A percentile compares a stretch with the other conserved stretches of the same genome.
These are phyloP conservation scores for Pao palembangensis DNA, from an alignment of 2,113 vertebrate species.

Conservation along the genomic window DNA sequence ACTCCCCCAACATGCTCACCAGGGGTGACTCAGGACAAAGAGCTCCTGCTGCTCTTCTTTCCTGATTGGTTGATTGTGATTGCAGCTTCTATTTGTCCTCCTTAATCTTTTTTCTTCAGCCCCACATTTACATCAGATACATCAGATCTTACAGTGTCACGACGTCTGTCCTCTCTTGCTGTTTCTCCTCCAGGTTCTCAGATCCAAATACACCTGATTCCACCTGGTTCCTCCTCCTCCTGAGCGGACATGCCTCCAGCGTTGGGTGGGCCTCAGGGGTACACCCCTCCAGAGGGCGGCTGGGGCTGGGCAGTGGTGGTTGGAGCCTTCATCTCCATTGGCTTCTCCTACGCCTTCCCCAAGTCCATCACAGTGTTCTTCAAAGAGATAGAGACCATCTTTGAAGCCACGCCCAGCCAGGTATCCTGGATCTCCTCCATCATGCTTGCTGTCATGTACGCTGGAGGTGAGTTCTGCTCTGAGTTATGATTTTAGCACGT, in stretches of 20 bases:
- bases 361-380: conserved; percentile 98
- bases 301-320: conserved; percentile 95
- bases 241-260: conserved; percentile 80
- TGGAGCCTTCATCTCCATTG: conserved; percentile 94
- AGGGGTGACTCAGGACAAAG: no score
- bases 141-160: no score
- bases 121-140: no score
- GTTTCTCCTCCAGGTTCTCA: conserved; percentile 17
- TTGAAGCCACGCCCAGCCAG: conserved; percentile 85
- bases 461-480: conserved; percentile 72
- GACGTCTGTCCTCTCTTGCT: not conserved
- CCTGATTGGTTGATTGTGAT: no score
- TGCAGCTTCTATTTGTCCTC: no score
- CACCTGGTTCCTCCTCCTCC: not conserved
- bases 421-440: conserved; percentile 98
- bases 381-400: conserved; percentile 94
- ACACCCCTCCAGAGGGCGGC: conserved; percentile 92
- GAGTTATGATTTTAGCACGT: no score
- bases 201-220: not conserved
- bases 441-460: conserved; percentile 96
- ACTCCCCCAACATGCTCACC: no score
- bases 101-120: no score
- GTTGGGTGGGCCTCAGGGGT: conserved; percentile 82
- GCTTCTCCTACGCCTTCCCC: conserved; percentile 96
- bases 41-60: no score